These are phyloP conservation scores for Pachymerium ferrugineum DNA, from an alignment of 2,888 invertebrate species.

Conservation along the genomic window DNA sequence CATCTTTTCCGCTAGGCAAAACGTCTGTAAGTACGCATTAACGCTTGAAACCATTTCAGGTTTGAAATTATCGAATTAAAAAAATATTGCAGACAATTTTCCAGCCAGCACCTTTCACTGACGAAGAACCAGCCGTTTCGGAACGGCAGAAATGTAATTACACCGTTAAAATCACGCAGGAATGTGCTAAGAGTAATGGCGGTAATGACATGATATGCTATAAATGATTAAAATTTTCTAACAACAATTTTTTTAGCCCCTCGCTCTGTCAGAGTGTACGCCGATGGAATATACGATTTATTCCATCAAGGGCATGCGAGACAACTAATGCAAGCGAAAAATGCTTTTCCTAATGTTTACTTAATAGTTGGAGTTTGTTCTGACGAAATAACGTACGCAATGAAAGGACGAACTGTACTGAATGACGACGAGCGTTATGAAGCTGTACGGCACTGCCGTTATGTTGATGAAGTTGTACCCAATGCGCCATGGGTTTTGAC, in stretches of 20 bases:
- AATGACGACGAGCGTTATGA: constrained; percentile 92
- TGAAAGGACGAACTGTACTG: constrained; percentile 95
- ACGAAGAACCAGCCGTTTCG: constrained; percentile 68
- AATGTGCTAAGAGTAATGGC: constrained; percentile 71
- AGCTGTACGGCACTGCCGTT: constrained; percentile 94
- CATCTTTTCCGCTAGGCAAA: too few relatives aligned
- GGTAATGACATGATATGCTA: constrained; percentile 48
- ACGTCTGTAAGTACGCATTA: too few relatives aligned
- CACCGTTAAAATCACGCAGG: constrained; percentile 71
- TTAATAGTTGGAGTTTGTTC: constrained; percentile 95
- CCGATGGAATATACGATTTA: constrained; percentile 97
- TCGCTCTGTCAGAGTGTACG: constrained; percentile 87
- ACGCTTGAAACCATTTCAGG: too few relatives aligned
- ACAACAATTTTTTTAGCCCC: too few relatives aligned
- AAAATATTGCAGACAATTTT: constrained; percentile 36
- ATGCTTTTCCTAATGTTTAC: constrained; percentile 89
- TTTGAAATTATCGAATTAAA: too few relatives aligned
- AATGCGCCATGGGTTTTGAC: constrained; percentile 92
- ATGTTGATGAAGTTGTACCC: constrained; percentile 90
- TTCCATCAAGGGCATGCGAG: constrained; percentile 98
- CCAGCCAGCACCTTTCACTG: constrained; percentile 75
- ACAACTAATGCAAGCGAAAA: constrained; percentile 95
- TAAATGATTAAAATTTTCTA: too few relatives aligned
- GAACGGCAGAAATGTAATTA: constrained; percentile 77
- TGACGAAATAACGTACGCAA: constrained; percentile 80